Evolutionary conservation across 1,140 invertebrate species (phyloP).

Genomic region (Coboldia fuscipes): DNA sequence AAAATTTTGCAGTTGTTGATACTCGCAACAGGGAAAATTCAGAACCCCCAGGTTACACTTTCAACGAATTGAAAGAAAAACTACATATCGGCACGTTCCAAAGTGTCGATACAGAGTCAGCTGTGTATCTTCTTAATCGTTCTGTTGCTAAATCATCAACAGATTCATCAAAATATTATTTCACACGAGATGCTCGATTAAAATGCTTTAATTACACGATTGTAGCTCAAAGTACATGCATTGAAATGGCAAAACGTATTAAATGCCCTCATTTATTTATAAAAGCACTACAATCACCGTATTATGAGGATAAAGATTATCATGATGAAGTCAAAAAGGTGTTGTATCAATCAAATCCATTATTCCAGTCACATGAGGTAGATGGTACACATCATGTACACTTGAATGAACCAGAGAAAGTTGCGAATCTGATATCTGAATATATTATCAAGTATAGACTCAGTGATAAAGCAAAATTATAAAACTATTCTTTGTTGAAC

Average conservation of each 20-base stretch:
- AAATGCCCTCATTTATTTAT: conserved; percentile 32
- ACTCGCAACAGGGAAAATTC: conserved; percentile 14
- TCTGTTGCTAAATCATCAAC: conserved; percentile 26
- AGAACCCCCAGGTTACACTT: conserved; percentile 33
- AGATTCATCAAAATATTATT: conserved; percentile 34
- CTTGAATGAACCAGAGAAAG: conserved; percentile 36
- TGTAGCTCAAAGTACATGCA: conserved; percentile 23
- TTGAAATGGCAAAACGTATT: conserved; percentile 26
- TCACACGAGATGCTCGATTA: conserved; percentile 32
- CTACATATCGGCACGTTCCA: conserved; percentile 25
- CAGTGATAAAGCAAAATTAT: too few species aligned
- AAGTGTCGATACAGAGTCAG: conserved; percentile 27
- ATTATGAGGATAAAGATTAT: conserved; percentile 27
- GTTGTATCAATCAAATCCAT: conserved; percentile 26
- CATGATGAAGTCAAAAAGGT: conserved; percentile 29
- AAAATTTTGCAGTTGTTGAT: conserved; percentile 23
- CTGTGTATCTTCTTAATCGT: conserved; percentile 30
- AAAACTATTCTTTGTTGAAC: too few species aligned
- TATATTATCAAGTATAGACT: conserved; percentile 35
- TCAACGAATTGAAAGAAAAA: conserved; percentile 30
- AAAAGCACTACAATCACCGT: conserved; percentile 29
- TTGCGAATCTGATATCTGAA: conserved; percentile 29
- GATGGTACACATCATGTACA: conserved; percentile 57
- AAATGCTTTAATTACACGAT: conserved; percentile 24
- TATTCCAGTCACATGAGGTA: conserved; percentile 35